These are phyloP conservation scores for Pachypeltis micranthus DNA, from an alignment of 1,140 invertebrate genomes.

Conservation along the genomic window DNA sequence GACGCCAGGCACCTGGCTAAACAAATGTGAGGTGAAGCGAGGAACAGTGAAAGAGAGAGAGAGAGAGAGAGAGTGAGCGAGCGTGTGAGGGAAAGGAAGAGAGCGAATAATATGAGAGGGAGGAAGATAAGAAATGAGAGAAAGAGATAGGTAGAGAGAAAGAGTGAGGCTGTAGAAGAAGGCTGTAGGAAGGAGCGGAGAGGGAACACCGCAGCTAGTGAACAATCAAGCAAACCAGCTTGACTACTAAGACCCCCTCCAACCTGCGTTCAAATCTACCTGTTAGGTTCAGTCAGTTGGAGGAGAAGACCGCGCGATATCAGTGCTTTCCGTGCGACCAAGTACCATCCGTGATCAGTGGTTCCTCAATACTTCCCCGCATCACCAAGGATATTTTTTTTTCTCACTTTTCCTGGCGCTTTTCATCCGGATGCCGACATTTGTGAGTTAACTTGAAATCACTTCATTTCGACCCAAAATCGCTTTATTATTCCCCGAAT, in stretches of 20 bases:
- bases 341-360: neutral
- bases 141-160: neutral
- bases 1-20: neutral
- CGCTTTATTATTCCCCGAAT: neutral
- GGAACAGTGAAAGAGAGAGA: neutral
- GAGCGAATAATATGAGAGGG: neutral
- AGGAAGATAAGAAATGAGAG: neutral
- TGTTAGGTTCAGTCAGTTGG: neutral
- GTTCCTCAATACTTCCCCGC: neutral
- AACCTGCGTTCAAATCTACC: neutral
- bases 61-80: neutral
- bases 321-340: neutral
- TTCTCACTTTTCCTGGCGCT: neutral
- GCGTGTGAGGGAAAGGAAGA: neutral
- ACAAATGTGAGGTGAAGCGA: neutral
- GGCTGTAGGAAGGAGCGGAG: neutral
- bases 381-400: too few relatives aligned
- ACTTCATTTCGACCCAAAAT: neutral
- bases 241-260: neutral
- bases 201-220: neutral
- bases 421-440: neutral
- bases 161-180: too few relatives aligned
- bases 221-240: neutral
- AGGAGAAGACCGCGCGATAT: neutral
- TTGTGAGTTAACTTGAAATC: neutral